Evolutionary conservation across 2,113 vertebrate genomes (phyloP), one percentile per base, ranked within the genome.

Genomic region (Rhadina sibilatrix): DNA sequence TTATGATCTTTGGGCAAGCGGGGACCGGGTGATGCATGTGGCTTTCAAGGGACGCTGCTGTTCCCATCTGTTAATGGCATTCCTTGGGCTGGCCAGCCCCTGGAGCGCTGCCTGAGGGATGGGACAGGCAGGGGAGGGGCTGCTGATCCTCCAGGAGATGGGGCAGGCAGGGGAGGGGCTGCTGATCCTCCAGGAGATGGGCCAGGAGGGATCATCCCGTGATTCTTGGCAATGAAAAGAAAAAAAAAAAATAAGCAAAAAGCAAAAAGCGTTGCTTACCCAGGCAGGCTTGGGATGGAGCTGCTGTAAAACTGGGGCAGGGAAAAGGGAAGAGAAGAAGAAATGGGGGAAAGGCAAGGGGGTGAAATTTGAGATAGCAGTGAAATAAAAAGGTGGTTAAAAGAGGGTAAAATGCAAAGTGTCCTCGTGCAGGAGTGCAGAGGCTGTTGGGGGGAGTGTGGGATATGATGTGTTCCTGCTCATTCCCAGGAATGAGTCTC

Each of bases 21-120:
- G 96, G 86, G 97, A 96, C 96, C 85, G 97, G 97, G 97, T 98
- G 97, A 98, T 98, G 96, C 97, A 98, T 98, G 96, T 96, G 97
- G 96, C 97, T 98, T 98, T 98, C 97, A 96, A 49, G 96, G 96
- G 94, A 96, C 44, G 79, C 97, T 92, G 97, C 97, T 94, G 93
- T 96, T 97, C 96, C 98, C 97, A 97, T 98, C 97, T 96, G 96
- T 97, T 98, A 98, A 96, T 97, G 97, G 97, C 93, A 90, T 89
- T 97, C 80, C 42, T n/a, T n/a, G 23, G 96, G 96, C 94, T 89
- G 96, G 97, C 96, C 88, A 6, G 76, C 97, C 92, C 94, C 97
- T n/a, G 21, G 54, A 63, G 96, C 66, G 9, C 79, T 80, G 70
- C 94, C 94, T 93, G 91, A 83, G 95, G 77, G 94, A 90, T 94